Percentiles rank a stretch among this genome's conserved stretches.
Evolutionary conservation across 2,113 vertebrate genomes (phyloP).

Genomic region (Aegotheles bennettii): DNA sequence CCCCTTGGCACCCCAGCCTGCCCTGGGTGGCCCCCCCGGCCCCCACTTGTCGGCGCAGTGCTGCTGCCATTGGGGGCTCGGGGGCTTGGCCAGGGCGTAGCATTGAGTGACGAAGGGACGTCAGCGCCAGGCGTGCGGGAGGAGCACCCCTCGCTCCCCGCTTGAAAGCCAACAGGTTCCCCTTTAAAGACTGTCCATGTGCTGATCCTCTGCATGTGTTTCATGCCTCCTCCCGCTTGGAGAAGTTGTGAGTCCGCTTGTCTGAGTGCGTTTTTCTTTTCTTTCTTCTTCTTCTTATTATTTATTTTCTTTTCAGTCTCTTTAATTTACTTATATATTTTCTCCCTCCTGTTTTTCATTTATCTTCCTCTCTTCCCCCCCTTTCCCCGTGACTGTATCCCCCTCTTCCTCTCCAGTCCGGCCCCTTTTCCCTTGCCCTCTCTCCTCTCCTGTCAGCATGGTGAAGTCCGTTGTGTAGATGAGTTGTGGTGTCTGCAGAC

Average conservation of each 20-base stretch:
- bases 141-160: background rate
- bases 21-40: background rate
- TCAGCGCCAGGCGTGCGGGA: background rate
- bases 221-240: conserved; percentile 82
- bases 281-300: background rate
- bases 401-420: conserved; percentile 44
- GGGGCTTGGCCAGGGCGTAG: background rate
- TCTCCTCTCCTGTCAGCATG: conserved; percentile 82
- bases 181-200: conserved; percentile 92
- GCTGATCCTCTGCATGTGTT: conserved; percentile 91
- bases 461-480: conserved; percentile 82
- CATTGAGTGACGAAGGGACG: background rate
- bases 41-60: background rate
- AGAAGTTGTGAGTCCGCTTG: conserved; percentile 86
- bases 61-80: background rate
- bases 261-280: conserved; percentile 75
- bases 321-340: conserved; percentile 62
- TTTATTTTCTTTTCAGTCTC: conserved; percentile 39
- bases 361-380: conserved; percentile 34
- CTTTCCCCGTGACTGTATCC: conserved; percentile 43
- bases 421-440: conserved; percentile 69
- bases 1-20: background rate
- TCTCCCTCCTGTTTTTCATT: conserved; percentile 75
- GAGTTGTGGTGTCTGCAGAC: conserved; percentile 81
- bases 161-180: conserved; percentile 76